Evolutionary conservation across 2,888 invertebrate genomes (phyloP).

Genomic region (Eremobia ochroleuca): DNA sequence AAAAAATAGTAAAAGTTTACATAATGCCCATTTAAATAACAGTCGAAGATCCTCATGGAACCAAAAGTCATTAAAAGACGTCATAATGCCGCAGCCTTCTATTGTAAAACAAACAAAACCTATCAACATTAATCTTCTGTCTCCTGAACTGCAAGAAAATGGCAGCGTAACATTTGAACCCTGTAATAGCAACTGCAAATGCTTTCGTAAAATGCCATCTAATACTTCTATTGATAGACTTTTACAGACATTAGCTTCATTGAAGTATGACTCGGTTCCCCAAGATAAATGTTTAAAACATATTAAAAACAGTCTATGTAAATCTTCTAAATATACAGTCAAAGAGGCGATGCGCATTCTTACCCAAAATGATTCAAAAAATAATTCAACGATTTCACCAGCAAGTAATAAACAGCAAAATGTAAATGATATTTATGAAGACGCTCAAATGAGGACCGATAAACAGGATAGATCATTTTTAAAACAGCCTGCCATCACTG

Average conservation of each 20-base stretch:
- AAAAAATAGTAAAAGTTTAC: constrained; percentile 63
- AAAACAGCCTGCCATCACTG: constrained; percentile 60
- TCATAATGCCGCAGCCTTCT: constrained; percentile 61
- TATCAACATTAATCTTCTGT: constrained; percentile 61
- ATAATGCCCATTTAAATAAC: constrained; percentile 33
- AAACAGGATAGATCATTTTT: neutral
- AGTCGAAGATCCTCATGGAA: constrained; percentile 56
- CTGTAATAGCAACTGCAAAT: constrained; percentile 76
- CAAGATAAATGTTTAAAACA: constrained; percentile 42
- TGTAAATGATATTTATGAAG: constrained; percentile 11
- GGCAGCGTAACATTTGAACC: constrained; percentile 51
- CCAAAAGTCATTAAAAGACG: constrained; percentile 63
- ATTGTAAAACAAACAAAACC: constrained; percentile 75
- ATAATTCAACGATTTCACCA: constrained; percentile 4
- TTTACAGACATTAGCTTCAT: constrained; percentile 77
- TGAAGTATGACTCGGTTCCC: constrained; percentile 72
- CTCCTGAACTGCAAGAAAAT: constrained; percentile 56
- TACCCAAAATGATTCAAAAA: constrained; percentile 32
- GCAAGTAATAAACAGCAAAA: constrained; percentile 23
- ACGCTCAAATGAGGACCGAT: constrained; percentile 8
- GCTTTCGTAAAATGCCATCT: constrained; percentile 85
- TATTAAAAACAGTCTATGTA: constrained; percentile 41
- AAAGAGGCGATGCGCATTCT: constrained; percentile 20
- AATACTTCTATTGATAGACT: constrained; percentile 83
- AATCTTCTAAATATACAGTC: constrained; percentile 42